Conservation (phyloP, 2,888 invertebrate genomes). For the Iselma pallidipennis region DNA sequence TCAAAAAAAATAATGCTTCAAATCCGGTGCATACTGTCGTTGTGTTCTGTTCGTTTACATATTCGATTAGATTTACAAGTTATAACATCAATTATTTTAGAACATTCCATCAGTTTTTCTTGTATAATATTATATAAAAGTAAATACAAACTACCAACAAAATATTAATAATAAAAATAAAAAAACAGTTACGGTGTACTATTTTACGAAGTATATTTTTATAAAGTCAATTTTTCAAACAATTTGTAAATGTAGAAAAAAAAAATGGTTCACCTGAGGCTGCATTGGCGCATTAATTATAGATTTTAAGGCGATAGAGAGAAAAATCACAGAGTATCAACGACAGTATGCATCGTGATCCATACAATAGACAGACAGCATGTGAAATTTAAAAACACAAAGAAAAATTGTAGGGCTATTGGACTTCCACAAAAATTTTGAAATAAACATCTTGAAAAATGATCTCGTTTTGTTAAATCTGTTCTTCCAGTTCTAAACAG, state of each 20-base stretch:
- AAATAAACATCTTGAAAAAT: conserved; percentile 56
- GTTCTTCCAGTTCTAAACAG: too few species aligned
- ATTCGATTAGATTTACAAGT: too few species aligned
- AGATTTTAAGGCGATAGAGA: neutral
- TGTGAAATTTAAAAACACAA: conserved; percentile 42
- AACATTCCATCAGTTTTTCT: conserved; percentile 33
- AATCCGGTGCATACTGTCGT: conserved; percentile 38
- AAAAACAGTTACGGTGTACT: conserved; percentile 48
- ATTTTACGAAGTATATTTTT: conserved; percentile 54
- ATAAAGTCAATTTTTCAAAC: conserved; percentile 45
- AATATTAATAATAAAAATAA: conserved; percentile 4
- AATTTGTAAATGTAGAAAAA: conserved; percentile 50
- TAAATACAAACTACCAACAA: too few species aligned
- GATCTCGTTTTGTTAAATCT: conserved; percentile 22
- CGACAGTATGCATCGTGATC: conserved; percentile 40
- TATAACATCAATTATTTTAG: too few species aligned
- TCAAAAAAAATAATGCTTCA: conserved; percentile 36
- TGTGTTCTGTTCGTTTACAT: too few species aligned
- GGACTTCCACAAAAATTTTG: conserved; percentile 59
- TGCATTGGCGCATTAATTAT: conserved; percentile 22
- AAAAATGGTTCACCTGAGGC: conserved; percentile 54
- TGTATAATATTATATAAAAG: conserved; percentile 12
- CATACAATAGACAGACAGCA: conserved; percentile 51
- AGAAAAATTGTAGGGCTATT: conserved; percentile 56
- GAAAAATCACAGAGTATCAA: neutral